A percentile compares a stretch with the other conserved stretches of the same genome.
Evolutionary conservation across 2,888 invertebrate species (phyloP).

Genomic region (Drosophila mettleri): DNA sequence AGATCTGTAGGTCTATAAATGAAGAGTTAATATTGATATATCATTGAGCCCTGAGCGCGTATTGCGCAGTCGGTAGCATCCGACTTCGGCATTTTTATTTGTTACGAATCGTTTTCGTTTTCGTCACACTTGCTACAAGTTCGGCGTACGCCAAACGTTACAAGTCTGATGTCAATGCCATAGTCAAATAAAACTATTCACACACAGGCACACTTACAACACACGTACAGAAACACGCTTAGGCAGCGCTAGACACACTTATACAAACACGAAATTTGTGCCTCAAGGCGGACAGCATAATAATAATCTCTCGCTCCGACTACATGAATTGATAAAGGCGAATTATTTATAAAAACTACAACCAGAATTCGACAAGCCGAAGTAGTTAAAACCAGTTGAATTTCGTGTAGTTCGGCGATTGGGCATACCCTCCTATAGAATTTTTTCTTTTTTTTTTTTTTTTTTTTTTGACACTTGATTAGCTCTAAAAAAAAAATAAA

Average conservation of each 20-base stretch:
- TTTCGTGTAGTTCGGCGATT: conserved; percentile 26
- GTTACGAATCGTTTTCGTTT: conserved; percentile 14
- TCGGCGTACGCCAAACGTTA: conserved; percentile 32
- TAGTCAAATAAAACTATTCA: conserved; percentile 21
- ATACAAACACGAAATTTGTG: conserved; percentile 11
- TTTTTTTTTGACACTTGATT: conserved; percentile 1
- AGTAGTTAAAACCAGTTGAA: conserved; percentile 45
- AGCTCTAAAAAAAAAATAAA: neutral
- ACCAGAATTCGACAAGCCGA: conserved; percentile 24
- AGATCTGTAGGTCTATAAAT: neutral
- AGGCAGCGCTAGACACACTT: conserved; percentile 4
- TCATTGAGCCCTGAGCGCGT: neutral
- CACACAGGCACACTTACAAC: conserved; percentile 9
- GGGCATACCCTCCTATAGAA: conserved; percentile 3
- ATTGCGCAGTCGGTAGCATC: neutral
- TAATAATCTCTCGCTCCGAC: conserved; percentile 34
- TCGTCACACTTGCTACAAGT: conserved; percentile 30
- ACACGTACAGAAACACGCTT: neutral
- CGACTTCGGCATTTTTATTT: neutral
- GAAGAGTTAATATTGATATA: too few species aligned
- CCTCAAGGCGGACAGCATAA: conserved; percentile 43
- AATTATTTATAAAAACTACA: conserved; percentile 33
- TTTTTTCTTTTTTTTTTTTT: neutral
- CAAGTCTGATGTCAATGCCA: conserved; percentile 26
- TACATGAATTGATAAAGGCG: conserved; percentile 35